Evolutionary conservation across 2,888 invertebrate genomes (phyloP), one percentile per base, ranked within the genome.

Genomic region (Brachyptera risi): DNA sequence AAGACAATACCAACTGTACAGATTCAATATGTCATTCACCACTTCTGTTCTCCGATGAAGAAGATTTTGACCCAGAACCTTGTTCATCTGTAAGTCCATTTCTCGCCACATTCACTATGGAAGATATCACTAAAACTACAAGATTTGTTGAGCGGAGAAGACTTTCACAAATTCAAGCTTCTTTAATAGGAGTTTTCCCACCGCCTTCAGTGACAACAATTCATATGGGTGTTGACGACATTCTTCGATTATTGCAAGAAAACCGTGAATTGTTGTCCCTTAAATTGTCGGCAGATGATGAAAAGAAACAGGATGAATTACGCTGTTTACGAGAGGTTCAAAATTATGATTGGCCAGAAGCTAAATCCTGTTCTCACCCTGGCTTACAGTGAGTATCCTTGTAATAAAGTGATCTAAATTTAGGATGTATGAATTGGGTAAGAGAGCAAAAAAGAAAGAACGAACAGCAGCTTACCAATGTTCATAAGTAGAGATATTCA

Each of bases 151-250:
- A 81, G 68, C 67, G 70, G 19, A 72, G 70, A 65, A 67, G 79
- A 61, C 66, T 79, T 21, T 73, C 69, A 47, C 73, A 74, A 65
- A 73, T 83, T 51, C 79, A 85, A 72, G 81, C 80, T 70, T 81
- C 80, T 49, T 73, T 90, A 7, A 81, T 81, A 66, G 90, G 90
- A 1, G 80, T 90, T 0, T 78, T 85, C 7, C 90, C 90, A 21
- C 90, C 90, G 9, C 89, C 88, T 0, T 87, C 86, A 23, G 79
- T 88, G 11, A 90, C 89, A 13, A 83, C 81, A 37, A 76, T 86
- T 23, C 84, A 86, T 68, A 78, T 83, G 59, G 85, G 87, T 70
- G 82, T 84, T 19, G 76, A 79, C 24, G 84, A 85, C 70, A 84
- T 87, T 74, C 78, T 90, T 17, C 76, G 79, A 19, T 78, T 77